Evolutionary conservation across 2,888 invertebrate genomes (phyloP).

Genomic region (Trachelus tabidus): DNA sequence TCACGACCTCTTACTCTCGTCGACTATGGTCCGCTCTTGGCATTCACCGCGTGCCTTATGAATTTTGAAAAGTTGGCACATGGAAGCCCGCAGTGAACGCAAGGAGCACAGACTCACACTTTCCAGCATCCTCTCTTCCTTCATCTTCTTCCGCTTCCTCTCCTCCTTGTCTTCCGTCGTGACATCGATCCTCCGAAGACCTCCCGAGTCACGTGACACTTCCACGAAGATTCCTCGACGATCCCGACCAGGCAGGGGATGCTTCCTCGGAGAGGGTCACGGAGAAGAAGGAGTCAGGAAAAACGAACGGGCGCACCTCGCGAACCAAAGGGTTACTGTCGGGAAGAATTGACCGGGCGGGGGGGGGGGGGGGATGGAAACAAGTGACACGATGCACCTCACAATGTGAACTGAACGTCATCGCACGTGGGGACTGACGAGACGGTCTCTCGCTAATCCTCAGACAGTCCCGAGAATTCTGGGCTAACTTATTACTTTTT

Average conservation of each 20-base stretch:
- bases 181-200: not conserved
- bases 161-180: not conserved
- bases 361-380: constrained; percentile 1
- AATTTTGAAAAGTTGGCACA: constrained; percentile 79
- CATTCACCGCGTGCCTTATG: constrained; percentile 99
- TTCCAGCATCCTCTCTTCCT: constrained; percentile 17
- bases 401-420: constrained; percentile 33
- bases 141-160: constrained; percentile 15
- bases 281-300: constrained; percentile 6
- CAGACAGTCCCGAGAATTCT: constrained; percentile 24
- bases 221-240: not conserved
- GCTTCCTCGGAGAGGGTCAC: constrained; percentile 9
- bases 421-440: constrained; percentile 13
- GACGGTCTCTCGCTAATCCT: not conserved
- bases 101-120: constrained; percentile 75
- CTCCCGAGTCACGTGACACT: not conserved
- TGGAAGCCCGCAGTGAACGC: constrained; percentile 95
- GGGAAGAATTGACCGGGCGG: not conserved
- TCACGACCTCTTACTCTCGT: constrained; percentile 41
- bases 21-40: constrained; percentile 90
- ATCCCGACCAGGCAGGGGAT: constrained; percentile 1
- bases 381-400: constrained; percentile 42
- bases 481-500: constrained; percentile 63
- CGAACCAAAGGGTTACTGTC: not conserved
- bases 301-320: not conserved